Conservation (phyloP, 2,888 invertebrate genomes). For the Scaptomyza parva region DNA sequence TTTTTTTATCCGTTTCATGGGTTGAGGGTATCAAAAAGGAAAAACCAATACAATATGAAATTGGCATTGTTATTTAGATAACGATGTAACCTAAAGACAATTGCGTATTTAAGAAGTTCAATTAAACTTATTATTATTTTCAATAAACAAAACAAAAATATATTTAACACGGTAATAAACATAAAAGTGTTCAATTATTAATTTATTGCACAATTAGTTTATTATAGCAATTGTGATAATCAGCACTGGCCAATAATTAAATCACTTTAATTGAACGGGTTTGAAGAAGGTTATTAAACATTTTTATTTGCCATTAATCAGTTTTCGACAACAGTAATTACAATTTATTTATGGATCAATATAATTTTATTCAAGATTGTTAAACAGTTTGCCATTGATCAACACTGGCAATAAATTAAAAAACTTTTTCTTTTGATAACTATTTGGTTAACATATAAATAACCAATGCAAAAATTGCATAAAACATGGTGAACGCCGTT, state of each 20-base stretch:
- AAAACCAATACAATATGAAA: constrained; percentile 16
- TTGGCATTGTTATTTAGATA: constrained; percentile 19
- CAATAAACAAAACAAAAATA: too few species aligned
- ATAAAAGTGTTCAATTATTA: too few species aligned
- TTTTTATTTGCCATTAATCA: background rate
- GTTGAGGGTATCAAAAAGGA: too few species aligned
- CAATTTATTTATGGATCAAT: background rate
- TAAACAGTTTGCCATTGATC: too few species aligned
- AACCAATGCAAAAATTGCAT: constrained; percentile 33
- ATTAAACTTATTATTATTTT: background rate
- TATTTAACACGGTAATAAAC: too few species aligned
- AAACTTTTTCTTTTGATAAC: background rate
- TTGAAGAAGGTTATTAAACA: background rate
- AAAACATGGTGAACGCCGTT: constrained; percentile 25
- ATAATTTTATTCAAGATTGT: background rate
- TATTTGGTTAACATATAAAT: constrained; percentile 40
- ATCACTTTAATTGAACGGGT: too few species aligned
- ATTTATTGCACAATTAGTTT: background rate
- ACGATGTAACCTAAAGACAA: constrained; percentile 1
- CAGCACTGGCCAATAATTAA: background rate
- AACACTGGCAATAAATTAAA: background rate
- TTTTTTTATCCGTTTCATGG: too few species aligned
- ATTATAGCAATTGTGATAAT: background rate
- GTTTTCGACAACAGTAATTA: background rate
- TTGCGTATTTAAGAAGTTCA: background rate